Conservation (phyloP, 2,888 invertebrate species). For the Cephonodes hylas region DNA sequence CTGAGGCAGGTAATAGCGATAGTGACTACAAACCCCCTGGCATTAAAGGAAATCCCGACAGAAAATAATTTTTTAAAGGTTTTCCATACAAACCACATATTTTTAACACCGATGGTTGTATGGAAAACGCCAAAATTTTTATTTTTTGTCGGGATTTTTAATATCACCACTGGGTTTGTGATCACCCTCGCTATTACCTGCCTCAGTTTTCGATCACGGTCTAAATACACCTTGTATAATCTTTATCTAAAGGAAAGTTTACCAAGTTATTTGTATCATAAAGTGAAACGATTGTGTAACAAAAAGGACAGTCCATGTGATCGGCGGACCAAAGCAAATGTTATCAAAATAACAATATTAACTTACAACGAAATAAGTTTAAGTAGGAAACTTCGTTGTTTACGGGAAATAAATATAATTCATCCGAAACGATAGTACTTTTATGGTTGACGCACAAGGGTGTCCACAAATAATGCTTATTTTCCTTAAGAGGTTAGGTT, state of each 20-base stretch:
- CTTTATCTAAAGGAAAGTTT: no score
- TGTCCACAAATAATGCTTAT: background rate
- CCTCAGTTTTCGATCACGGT: background rate
- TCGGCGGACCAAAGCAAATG: background rate
- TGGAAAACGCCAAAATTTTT: no score
- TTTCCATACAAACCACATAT: no score
- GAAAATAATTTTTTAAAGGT: no score
- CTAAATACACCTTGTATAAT: no score
- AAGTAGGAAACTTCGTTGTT: background rate
- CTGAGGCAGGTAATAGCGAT: no score
- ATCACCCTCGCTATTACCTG: no score
- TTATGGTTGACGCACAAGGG: background rate
- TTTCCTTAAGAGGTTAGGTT: background rate
- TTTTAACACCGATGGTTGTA: no score
- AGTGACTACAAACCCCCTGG: no score
- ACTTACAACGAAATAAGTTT: constrained; percentile 1
- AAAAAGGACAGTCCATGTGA: background rate
- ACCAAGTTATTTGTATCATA: background rate
- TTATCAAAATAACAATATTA: constrained; percentile 4
- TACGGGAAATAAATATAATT: background rate
- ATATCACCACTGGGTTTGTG: no score
- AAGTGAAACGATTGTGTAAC: background rate
- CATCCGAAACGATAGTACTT: background rate
- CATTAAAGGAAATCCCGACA: no score
- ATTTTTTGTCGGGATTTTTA: no score